Conservation (phyloP, 2,888 invertebrate genomes). For the Nephrotoma guestfalica region DNA sequence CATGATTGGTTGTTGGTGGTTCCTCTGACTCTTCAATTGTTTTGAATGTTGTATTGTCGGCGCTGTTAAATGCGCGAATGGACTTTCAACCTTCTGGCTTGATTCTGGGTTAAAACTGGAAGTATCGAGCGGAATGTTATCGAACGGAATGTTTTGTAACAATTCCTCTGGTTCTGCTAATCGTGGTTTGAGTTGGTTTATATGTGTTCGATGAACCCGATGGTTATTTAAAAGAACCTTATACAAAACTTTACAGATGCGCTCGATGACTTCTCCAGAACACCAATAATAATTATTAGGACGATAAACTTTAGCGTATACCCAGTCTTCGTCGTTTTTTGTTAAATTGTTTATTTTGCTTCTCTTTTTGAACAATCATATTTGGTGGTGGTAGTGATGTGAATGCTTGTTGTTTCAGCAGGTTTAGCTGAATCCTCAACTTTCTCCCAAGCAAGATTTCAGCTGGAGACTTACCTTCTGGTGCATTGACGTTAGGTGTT, state of each 20-base stretch:
- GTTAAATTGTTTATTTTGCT: background rate
- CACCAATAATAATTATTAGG: no score
- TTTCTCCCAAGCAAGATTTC: background rate
- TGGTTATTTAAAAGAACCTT: background rate
- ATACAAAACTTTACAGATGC: background rate
- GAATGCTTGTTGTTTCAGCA: no score
- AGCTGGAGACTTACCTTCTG: background rate
- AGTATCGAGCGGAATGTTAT: background rate
- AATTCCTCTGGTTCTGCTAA: background rate
- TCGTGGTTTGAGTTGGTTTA: background rate
- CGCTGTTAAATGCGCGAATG: background rate
- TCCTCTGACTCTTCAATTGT: background rate
- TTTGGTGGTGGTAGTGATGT: background rate
- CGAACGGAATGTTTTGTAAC: background rate
- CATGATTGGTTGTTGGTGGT: background rate
- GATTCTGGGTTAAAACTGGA: background rate
- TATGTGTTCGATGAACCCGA: background rate
- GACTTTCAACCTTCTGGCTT: background rate
- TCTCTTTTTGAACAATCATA: background rate
- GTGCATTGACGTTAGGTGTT: background rate
- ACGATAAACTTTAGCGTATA: no score
- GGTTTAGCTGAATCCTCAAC: no score
- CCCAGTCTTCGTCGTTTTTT: background rate
- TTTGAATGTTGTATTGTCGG: background rate
- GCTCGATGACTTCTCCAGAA: background rate